A percentile compares a stretch with the other conserved stretches of the same genome.
Evolutionary conservation across 2,888 invertebrate genomes (phyloP).

Genomic region (Drosophila barbarae): DNA sequence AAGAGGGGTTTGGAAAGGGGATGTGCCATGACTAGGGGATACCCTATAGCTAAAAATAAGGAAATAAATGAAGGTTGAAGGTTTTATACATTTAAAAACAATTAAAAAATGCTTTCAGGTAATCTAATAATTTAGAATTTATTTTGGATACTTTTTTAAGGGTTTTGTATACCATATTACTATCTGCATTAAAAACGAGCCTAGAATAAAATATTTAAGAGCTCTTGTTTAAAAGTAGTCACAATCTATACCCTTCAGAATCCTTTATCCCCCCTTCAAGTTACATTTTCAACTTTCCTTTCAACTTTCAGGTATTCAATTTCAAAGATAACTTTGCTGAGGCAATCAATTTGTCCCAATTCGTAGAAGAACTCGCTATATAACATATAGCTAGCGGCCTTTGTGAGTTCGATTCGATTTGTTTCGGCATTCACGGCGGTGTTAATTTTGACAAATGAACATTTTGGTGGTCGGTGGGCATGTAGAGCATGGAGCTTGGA

Average conservation of each 20-base stretch:
- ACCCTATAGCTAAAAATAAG: background rate
- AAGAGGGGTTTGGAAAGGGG: too few relatives aligned
- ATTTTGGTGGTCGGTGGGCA: constrained; percentile 61
- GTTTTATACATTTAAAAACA: background rate
- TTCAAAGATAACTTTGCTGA: background rate
- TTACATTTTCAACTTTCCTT: too few relatives aligned
- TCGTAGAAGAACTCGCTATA: constrained; percentile 8
- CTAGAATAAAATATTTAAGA: too few relatives aligned
- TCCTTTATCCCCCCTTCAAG: background rate
- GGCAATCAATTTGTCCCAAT: constrained; percentile 24
- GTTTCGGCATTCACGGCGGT: constrained; percentile 42
- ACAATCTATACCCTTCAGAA: background rate
- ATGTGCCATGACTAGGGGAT: background rate
- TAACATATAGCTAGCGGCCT: constrained; percentile 29
- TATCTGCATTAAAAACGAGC: too few relatives aligned
- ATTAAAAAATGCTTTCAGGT: background rate
- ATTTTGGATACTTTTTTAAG: too few relatives aligned
- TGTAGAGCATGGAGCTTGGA: constrained; percentile 35
- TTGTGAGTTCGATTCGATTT: constrained; percentile 25
- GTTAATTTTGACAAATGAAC: constrained; percentile 75
- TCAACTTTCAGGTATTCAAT: background rate
- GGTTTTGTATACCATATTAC: too few relatives aligned
- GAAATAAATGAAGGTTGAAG: background rate
- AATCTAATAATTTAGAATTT: too few relatives aligned
- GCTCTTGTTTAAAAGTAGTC: too few relatives aligned